A percentile compares a stretch with the other conserved stretches of the same genome.
Evolutionary conservation across 2,113 vertebrate species (phyloP).

Genomic region (Ariopsis seemanni): DNA sequence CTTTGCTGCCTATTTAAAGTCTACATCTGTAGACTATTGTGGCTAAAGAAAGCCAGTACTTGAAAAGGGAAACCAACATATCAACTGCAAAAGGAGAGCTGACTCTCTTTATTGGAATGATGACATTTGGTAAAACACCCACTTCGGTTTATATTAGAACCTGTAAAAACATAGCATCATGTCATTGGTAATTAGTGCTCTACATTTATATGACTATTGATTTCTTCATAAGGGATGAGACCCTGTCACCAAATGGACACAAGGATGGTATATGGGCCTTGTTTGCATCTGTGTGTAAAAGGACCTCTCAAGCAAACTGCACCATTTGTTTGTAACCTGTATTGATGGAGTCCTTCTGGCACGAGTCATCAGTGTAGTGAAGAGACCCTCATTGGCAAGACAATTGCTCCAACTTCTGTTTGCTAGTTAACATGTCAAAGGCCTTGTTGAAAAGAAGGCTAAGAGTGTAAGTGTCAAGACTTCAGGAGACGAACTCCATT

Average conservation of each 20-base stretch:
- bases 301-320: constrained; percentile 29
- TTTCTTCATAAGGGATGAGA: not conserved
- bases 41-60: not conserved
- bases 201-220: constrained; percentile 45
- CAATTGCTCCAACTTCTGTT: constrained; percentile 70
- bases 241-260: constrained; percentile 23
- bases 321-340: constrained; percentile 63
- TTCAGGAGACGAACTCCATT: constrained; percentile 47
- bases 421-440: constrained; percentile 77
- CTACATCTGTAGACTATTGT: not conserved
- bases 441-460: constrained; percentile 58
- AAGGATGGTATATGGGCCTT: constrained; percentile 12
- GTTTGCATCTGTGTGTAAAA: constrained; percentile 38
- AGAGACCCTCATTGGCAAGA: constrained; percentile 70
- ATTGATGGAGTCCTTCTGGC: constrained; percentile 70
- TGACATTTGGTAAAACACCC: constrained; percentile 11
- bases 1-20: constrained; percentile 16
- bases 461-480: constrained; percentile 59
- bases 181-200: constrained; percentile 22
- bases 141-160: not conserved
- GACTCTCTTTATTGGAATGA: not conserved
- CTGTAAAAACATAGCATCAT: not conserved
- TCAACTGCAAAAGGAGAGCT: not conserved
- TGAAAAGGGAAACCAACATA: not conserved
- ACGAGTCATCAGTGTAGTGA: constrained; percentile 66